Evolutionary conservation across 2,113 vertebrate genomes (phyloP).

Genomic region (Aptenodytes patagonicus): DNA sequence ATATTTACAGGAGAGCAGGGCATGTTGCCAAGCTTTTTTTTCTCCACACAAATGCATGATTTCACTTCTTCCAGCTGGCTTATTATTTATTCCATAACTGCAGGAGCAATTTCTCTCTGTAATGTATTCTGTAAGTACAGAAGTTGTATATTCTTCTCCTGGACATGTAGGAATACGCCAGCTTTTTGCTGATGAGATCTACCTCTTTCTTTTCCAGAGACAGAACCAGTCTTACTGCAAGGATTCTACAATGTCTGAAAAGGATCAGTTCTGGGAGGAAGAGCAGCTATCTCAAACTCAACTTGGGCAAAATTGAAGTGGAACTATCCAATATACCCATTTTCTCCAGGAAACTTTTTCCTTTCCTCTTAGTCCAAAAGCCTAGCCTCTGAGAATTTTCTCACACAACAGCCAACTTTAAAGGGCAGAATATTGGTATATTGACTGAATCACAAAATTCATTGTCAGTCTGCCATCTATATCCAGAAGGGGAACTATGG

Average conservation of each 20-base stretch:
- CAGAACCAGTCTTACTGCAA: neutral
- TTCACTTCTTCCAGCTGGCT: conserved; percentile 18
- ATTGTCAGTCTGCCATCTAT: neutral
- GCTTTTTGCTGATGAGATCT: neutral
- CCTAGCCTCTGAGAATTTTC: neutral
- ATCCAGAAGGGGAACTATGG: neutral
- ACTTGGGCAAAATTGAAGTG: neutral
- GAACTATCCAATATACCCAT: neutral
- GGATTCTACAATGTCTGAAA: neutral
- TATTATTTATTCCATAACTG: conserved; percentile 9
- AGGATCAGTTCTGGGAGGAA: neutral
- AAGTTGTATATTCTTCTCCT: neutral
- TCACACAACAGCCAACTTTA: neutral
- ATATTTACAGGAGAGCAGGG: neutral
- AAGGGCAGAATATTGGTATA: neutral
- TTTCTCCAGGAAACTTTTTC: neutral
- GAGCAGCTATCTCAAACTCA: neutral
- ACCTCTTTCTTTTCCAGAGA: neutral
- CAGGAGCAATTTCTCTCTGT: neutral
- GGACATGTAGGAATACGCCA: neutral
- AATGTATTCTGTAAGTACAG: neutral
- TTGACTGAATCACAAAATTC: neutral
- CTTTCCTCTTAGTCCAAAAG: neutral
- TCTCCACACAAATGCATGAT: neutral
- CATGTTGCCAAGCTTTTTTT: conserved; percentile 25